Percentiles rank a stretch among this genome's conserved stretches.
phyloP scores from a whole-genome alignment of 1,140 invertebrate genomes.

The Hermatobates lingyangjiaoensis region DNA sequence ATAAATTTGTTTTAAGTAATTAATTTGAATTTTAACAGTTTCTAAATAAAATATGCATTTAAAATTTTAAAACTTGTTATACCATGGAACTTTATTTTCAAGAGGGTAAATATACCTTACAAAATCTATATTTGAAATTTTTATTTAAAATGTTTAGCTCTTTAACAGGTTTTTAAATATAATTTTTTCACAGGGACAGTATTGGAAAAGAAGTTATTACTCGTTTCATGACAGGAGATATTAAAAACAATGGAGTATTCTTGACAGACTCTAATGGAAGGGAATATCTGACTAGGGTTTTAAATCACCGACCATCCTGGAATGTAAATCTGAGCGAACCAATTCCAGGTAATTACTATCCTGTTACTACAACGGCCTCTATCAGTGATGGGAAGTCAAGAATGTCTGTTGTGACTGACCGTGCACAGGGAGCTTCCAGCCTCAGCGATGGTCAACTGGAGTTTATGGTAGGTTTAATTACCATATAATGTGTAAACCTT shows the following conservation, averaged over 20 bases:
- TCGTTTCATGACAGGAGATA: slow-evolving; percentile 37
- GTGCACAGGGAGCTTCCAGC: slow-evolving; percentile 71
- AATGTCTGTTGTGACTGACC: slow-evolving; percentile 50
- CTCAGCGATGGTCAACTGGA: slow-evolving; percentile 55
- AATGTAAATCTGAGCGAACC: slow-evolving; percentile 41
- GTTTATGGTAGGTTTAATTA: slow-evolving; percentile 40
- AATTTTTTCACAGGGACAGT: slow-evolving; percentile 32
- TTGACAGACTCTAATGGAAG: slow-evolving; percentile 90
- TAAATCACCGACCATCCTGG: slow-evolving; percentile 60
- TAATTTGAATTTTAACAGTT: too few species aligned
- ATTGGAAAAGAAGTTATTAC: slow-evolving; percentile 69
- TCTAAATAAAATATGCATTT: too few species aligned
- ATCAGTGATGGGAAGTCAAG: slow-evolving; percentile 34
- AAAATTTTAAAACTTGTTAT: too few species aligned
- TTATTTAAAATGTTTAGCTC: background rate
- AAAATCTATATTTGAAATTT: slow-evolving; percentile 1
- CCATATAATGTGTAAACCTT: background rate
- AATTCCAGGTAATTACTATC: slow-evolving; percentile 81
- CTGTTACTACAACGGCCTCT: slow-evolving; percentile 66
- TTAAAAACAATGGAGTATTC: slow-evolving; percentile 47
- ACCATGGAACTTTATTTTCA: too few species aligned
- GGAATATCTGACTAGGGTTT: slow-evolving; percentile 55
- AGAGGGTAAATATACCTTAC: too few species aligned
- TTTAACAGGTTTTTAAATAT: background rate
- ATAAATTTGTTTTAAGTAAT: too few species aligned